These are phyloP conservation scores for Rhinoraja longicauda DNA, from an alignment of 2,797 vertebrate species.

Conservation along the genomic window DNA sequence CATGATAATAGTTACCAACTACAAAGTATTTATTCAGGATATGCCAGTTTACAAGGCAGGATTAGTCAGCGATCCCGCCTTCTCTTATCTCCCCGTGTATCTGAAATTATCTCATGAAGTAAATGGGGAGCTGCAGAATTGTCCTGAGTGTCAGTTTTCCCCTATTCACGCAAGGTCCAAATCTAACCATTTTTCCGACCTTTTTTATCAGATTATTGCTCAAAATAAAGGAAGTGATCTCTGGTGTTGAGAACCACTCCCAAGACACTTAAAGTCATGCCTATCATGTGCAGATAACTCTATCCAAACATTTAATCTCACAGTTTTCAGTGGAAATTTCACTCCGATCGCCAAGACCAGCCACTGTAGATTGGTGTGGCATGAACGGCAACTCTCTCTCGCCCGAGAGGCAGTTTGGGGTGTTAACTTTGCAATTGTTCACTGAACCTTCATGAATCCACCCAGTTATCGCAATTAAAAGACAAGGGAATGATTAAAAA, in stretches of 20 bases:
- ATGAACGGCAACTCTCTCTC: no score
- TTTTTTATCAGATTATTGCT: not conserved
- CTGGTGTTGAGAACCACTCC: not conserved
- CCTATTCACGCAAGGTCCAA: no score
- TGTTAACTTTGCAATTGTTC: no score
- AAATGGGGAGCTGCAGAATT: not conserved
- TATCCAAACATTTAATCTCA: no score
- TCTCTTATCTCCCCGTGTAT: not conserved
- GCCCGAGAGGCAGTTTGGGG: no score
- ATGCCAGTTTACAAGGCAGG: not conserved
- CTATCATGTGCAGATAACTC: no score
- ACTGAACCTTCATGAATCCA: no score
- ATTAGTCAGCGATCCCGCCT: slow-evolving; percentile 19
- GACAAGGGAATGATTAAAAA: no score
- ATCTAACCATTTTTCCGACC: not conserved
- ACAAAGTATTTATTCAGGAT: slow-evolving; percentile 34
- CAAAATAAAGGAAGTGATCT: not conserved
- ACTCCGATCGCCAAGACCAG: no score
- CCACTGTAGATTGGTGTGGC: no score
- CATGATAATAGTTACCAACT: slow-evolving; percentile 18
- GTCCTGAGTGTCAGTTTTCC: not conserved
- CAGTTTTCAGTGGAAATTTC: no score
- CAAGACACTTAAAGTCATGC: not conserved
- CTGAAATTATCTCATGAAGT: not conserved
- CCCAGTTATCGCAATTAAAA: no score